These are phyloP conservation scores for Hesperophylax magnus DNA, from an alignment of 1,140 invertebrate genomes.

Conservation along the genomic window DNA sequence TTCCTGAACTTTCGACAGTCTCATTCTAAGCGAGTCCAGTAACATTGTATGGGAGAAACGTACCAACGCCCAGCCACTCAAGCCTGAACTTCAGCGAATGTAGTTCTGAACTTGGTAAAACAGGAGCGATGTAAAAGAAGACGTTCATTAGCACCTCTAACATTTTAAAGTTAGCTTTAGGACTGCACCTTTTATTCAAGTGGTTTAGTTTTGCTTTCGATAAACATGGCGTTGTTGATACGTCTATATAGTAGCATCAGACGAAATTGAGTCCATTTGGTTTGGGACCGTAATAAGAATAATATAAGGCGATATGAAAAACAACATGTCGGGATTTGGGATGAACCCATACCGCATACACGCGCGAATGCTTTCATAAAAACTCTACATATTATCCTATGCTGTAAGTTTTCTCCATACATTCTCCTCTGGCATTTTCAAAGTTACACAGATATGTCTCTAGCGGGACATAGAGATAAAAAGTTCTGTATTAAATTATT, in stretches of 20 bases:
- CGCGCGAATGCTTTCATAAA: constrained; percentile 33
- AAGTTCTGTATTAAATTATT: constrained; percentile 41
- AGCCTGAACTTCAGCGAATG: constrained; percentile 5
- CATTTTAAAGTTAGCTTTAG: background rate
- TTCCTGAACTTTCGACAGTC: background rate
- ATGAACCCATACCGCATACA: constrained; percentile 45
- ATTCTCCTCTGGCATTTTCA: constrained; percentile 10
- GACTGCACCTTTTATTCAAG: background rate
- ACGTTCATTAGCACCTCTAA: no score
- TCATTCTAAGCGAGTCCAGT: constrained; percentile 47
- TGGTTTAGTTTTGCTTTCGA: background rate
- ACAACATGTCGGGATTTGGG: constrained; percentile 58
- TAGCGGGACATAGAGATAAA: constrained; percentile 33
- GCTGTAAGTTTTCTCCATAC: constrained; percentile 5
- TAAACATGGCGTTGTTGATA: background rate
- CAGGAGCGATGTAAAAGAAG: background rate
- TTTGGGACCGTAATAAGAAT: constrained; percentile 57
- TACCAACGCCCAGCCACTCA: constrained; percentile 41
- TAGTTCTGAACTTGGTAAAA: background rate
- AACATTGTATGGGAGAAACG: constrained; percentile 51
- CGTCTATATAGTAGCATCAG: constrained; percentile 39
- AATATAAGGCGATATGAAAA: constrained; percentile 58
- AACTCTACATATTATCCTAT: constrained; percentile 8
- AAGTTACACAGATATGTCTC: constrained; percentile 30
- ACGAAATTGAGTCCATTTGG: constrained; percentile 58